Conservation (phyloP, 1,140 invertebrate genomes). For the Hylyphantes graminicola region DNA sequence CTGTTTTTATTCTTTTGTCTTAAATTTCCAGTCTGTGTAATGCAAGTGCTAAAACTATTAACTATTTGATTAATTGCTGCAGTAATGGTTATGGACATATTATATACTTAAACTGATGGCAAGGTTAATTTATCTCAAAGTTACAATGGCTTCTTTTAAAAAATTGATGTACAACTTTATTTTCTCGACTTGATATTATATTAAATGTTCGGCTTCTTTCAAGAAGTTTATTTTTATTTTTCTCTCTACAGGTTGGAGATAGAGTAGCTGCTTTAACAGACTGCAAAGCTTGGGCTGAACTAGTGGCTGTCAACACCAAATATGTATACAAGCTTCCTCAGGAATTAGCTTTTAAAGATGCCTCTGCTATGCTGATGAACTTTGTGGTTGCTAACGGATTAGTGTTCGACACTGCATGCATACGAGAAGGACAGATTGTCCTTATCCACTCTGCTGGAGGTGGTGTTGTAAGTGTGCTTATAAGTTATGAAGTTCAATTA, state of each 20-base stretch:
- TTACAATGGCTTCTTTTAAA: too few relatives aligned
- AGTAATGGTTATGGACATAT: too few relatives aligned
- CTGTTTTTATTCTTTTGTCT: too few relatives aligned
- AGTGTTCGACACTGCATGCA: constrained; percentile 83
- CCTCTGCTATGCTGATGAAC: constrained; percentile 85
- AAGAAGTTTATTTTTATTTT: constrained; percentile 1
- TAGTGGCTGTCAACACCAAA: constrained; percentile 80
- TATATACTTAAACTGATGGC: too few relatives aligned
- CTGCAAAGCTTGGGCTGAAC: constrained; percentile 86
- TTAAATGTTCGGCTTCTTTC: background rate
- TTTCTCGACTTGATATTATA: too few relatives aligned
- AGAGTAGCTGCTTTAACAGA: constrained; percentile 86
- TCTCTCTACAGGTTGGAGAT: constrained; percentile 79
- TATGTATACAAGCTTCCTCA: constrained; percentile 83
- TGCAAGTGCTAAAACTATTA: too few relatives aligned
- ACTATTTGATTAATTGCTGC: too few relatives aligned
- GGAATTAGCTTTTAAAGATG: constrained; percentile 77
- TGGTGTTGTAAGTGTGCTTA: constrained; percentile 82
- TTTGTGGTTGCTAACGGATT: constrained; percentile 87
- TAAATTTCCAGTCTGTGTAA: too few relatives aligned
- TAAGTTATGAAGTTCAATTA: too few relatives aligned
- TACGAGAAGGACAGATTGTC: constrained; percentile 82
- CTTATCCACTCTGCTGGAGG: constrained; percentile 88
- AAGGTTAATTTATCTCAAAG: too few relatives aligned
- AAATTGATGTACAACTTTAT: too few relatives aligned